Percentiles rank a stretch among this genome's conserved stretches.
Evolutionary conservation across 2,888 invertebrate genomes (phyloP).

Genomic region (Linhomoeus sp.): DNA sequence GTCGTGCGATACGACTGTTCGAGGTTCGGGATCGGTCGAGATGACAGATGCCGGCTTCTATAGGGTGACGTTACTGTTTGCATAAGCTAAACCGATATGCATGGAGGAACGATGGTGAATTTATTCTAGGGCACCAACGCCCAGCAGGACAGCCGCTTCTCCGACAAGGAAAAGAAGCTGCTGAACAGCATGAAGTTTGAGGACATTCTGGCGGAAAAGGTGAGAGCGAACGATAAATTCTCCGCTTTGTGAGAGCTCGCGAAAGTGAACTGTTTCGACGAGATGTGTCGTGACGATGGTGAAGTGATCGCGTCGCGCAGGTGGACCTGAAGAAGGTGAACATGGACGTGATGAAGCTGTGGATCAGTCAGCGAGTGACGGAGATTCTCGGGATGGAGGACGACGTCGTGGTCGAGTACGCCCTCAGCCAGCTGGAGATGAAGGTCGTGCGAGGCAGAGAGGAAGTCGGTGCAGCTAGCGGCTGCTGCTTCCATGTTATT

Average conservation of each 20-base stretch:
- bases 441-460: conserved; percentile 40
- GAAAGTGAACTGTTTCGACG: too few relatives aligned
- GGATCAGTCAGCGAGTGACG: conserved; percentile 91
- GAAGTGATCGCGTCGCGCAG: conserved; percentile 31
- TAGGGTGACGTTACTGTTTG: neutral
- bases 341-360: conserved; percentile 87
- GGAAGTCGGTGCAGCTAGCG: conserved; percentile 38
- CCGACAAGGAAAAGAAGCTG: conserved; percentile 96
- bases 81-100: neutral
- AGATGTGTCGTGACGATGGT: too few relatives aligned
- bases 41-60: conserved; percentile 2
- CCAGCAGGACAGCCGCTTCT: conserved; percentile 96
- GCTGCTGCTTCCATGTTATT: too few relatives aligned
- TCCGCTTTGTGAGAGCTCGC: too few relatives aligned
- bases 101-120: neutral
- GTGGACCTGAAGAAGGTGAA: conserved; percentile 97
- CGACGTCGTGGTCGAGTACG: conserved; percentile 94
- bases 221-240: too few relatives aligned
- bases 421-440: conserved; percentile 85
- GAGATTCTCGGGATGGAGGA: conserved; percentile 92
- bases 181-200: conserved; percentile 97
- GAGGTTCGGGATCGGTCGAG: too few relatives aligned
- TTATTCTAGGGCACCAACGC: conserved; percentile 72
- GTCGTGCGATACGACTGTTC: too few relatives aligned
- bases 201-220: conserved; percentile 75